Percentiles rank a stretch among this genome's conserved stretches.
Evolutionary conservation across 2,888 invertebrate species (phyloP).

Genomic region (Thera obeliscata): DNA sequence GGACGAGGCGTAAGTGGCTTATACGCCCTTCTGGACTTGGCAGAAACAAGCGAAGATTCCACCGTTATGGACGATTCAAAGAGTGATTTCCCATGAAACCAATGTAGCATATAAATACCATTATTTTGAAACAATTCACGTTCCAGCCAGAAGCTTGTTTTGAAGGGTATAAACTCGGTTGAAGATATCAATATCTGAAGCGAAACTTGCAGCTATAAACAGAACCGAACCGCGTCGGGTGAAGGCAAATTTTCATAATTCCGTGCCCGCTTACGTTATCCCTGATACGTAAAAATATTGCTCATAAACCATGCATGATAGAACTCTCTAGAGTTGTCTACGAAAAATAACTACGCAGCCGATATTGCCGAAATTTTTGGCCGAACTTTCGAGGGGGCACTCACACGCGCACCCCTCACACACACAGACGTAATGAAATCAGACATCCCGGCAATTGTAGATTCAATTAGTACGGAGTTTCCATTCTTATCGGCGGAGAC

Average conservation of each 20-base stretch:
- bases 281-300: conserved; percentile 30
- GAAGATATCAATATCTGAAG: conserved; percentile 27
- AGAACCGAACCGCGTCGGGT: conserved; percentile 3
- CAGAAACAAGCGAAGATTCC: conserved; percentile 52
- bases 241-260: conserved; percentile 14
- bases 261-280: conserved; percentile 13
- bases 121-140: conserved; percentile 82
- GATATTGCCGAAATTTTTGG: conserved; percentile 54
- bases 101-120: conserved; percentile 84
- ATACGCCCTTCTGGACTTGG: conserved; percentile 44
- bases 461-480: conserved; percentile 84
- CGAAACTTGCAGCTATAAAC: conserved; percentile 7
- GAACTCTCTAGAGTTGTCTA: conserved; percentile 40
- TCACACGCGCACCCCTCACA: conserved; percentile 58
- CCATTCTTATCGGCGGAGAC: conserved; percentile 83
- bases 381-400: conserved; percentile 53
- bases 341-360: conserved; percentile 43
- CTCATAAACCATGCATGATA: conserved; percentile 36
- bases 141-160: conserved; percentile 28
- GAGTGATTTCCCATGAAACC: conserved; percentile 84
- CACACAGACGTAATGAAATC: conserved; percentile 74
- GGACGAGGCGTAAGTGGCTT: conserved; percentile 27
- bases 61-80: conserved; percentile 75
- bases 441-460: conserved; percentile 83
- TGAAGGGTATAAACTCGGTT: conserved; percentile 28